Evolutionary conservation across 2,113 vertebrate genomes (phyloP).

Genomic region (Camelus bactrianus): DNA sequence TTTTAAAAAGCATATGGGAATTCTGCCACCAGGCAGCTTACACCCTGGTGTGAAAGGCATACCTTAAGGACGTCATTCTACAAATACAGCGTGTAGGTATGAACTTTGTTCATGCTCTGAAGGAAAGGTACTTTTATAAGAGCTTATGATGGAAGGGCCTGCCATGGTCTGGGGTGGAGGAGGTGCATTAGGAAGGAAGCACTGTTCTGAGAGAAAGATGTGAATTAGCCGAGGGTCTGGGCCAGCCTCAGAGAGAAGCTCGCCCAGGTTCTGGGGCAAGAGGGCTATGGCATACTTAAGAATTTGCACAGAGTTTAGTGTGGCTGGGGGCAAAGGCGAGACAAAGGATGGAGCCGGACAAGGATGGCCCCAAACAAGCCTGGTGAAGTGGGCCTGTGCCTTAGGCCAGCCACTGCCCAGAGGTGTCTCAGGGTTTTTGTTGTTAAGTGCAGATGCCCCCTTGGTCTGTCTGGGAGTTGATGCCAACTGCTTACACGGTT

Average conservation of each 20-base stretch:
- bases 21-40: not conserved
- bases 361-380: not conserved
- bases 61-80: not conserved
- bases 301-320: not conserved
- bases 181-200: not conserved
- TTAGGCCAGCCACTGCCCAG: not conserved
- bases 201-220: not conserved
- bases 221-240: not conserved
- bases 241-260: not conserved
- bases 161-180: not conserved
- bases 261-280: not conserved
- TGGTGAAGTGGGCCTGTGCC: not conserved
- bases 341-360: not conserved
- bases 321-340: accelerated
- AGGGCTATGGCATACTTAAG: not conserved
- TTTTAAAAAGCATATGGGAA: not conserved
- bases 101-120: not conserved
- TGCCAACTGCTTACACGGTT: not conserved
- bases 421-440: not conserved
- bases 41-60: not conserved
- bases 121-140: not conserved
- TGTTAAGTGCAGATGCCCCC: not conserved
- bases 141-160: not conserved
- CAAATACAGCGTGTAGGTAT: not conserved
- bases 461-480: not conserved